phyloP scores from a whole-genome alignment of 2,888 invertebrate species.

The Didymodactylos carnosus region DNA sequence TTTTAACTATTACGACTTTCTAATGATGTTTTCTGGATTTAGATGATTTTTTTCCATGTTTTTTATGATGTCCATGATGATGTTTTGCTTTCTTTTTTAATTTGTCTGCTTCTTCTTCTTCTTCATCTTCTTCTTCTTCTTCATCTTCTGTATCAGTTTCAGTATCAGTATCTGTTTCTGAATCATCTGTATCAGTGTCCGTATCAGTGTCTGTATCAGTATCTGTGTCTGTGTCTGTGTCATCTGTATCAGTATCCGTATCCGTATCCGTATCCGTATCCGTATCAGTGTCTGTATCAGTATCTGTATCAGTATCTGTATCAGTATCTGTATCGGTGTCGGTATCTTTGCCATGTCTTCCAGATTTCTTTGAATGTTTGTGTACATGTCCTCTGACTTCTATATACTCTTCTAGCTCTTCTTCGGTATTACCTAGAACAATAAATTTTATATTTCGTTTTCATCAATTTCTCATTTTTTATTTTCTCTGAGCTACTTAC shows the following conservation, averaged over 20 bases:
- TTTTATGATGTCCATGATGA: too few species aligned
- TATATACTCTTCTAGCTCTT: slow-evolving; percentile 12
- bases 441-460: too few species aligned
- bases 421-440: slow-evolving; percentile 8
- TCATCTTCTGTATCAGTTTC: too few species aligned
- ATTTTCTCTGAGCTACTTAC: too few species aligned
- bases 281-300: not conserved
- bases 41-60: too few species aligned
- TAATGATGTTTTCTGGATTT: too few species aligned
- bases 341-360: not conserved
- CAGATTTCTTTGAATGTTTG: not conserved
- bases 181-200: not conserved
- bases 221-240: not conserved
- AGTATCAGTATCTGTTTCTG: not conserved
- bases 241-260: not conserved
- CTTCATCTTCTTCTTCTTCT: not conserved
- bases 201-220: not conserved
- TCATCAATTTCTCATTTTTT: too few species aligned
- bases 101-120: not conserved
- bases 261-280: not conserved
- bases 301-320: not conserved
- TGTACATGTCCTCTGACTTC: slow-evolving; percentile 9
- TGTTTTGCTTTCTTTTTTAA: not conserved
- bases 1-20: too few species aligned
- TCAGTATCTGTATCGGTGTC: not conserved